These are phyloP conservation scores for Psix sp. DNA, from an alignment of 1,140 invertebrate genomes.

Conservation along the genomic window DNA sequence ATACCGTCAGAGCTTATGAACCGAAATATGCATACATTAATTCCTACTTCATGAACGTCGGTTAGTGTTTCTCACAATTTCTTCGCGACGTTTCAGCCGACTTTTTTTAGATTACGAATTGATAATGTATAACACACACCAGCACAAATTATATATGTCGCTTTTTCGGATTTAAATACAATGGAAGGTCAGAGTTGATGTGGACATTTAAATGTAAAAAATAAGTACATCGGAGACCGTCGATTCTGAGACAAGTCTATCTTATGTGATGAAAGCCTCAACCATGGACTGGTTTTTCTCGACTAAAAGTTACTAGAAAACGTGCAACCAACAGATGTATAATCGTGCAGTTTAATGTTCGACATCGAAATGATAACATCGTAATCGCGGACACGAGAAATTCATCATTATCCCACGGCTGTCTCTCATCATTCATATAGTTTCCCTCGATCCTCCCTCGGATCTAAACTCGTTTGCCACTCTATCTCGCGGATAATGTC, in stretches of 20 bases:
- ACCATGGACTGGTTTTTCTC: conserved; percentile 35
- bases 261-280: conserved; percentile 33
- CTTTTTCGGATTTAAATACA: conserved; percentile 36
- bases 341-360: conserved; percentile 39
- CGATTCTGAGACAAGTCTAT: conserved; percentile 2
- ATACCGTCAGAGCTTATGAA: no score
- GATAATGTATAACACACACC: no score
- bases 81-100: no score
- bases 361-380: conserved; percentile 55
- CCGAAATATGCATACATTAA: no score
- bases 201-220: conserved; percentile 8
- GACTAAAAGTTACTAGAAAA: conserved; percentile 56
- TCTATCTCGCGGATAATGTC: conserved; percentile 4
- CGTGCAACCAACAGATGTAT: conserved; percentile 30
- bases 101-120: no score
- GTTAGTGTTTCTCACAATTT: no score
- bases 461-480: neutral
- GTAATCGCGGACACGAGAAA: conserved; percentile 25
- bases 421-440: conserved; percentile 8
- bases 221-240: conserved; percentile 8
- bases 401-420: conserved; percentile 10
- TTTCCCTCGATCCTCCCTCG: neutral
- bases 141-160: no score
- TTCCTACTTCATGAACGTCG: no score
- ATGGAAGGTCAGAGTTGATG: conserved; percentile 28